Conservation (phyloP, 1,140 invertebrate species). For the Chrysomallon squamiferum region DNA sequence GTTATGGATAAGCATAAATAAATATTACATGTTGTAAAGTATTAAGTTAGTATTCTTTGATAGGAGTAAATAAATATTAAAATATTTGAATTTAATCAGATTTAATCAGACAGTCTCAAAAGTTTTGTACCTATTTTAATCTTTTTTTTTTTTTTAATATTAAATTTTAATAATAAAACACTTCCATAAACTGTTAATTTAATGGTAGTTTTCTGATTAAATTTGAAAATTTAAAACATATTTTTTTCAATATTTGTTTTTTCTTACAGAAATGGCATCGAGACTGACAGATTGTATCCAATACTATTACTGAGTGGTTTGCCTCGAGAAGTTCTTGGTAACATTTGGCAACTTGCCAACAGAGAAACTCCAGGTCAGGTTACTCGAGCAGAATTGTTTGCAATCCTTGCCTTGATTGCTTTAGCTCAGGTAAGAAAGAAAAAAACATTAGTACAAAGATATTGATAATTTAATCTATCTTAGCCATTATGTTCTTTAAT, state of each 20-base stretch:
- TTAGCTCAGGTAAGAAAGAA: conserved; percentile 67
- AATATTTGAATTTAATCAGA: neutral
- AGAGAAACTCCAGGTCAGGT: conserved; percentile 69
- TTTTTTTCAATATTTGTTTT: neutral
- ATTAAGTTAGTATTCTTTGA: too few relatives aligned
- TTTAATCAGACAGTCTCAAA: neutral
- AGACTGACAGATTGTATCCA: conserved; percentile 70
- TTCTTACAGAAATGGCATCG: conserved; percentile 63
- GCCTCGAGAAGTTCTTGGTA: conserved; percentile 69
- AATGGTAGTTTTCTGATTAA: neutral
- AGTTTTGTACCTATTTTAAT: neutral
- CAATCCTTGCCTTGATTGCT: conserved; percentile 70
- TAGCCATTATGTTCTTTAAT: neutral
- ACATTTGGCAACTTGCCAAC: conserved; percentile 73
- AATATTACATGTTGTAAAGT: too few relatives aligned
- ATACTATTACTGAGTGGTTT: conserved; percentile 71
- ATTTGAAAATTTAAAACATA: neutral
- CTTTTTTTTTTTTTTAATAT: too few relatives aligned
- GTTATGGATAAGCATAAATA: too few relatives aligned
- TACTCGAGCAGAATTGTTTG: conserved; percentile 70
- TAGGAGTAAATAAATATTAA: too few relatives aligned
- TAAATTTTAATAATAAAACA: too few relatives aligned
- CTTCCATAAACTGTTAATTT: too few relatives aligned
- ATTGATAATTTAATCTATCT: neutral
- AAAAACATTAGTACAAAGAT: neutral